A percentile compares a stretch with the other conserved stretches of the same genome.
These are phyloP conservation scores for Leptoclinus maculatus DNA, from an alignment of 2,797 vertebrate species.

Conservation along the genomic window DNA sequence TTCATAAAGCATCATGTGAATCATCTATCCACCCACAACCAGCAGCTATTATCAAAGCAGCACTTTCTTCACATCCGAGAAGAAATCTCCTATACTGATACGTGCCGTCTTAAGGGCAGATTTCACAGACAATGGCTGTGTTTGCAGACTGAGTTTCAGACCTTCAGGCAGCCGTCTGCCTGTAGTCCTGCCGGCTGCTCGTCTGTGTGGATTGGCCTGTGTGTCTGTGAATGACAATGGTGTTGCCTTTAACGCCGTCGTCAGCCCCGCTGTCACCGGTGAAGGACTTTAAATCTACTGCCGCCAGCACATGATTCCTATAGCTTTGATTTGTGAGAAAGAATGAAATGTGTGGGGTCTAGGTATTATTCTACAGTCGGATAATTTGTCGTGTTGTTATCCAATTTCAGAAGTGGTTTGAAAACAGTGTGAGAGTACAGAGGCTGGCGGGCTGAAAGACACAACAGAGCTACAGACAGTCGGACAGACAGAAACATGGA, in stretches of 20 bases:
- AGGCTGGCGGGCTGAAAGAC: constrained; percentile 1
- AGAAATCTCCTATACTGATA: constrained; percentile 49
- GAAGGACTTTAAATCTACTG: constrained; percentile 25
- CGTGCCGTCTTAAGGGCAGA: constrained; percentile 44
- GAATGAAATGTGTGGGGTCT: background rate
- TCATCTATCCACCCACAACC: constrained; percentile 4
- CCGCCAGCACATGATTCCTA: constrained; percentile 4
- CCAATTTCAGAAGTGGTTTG: constrained; percentile 14
- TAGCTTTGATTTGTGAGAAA: constrained; percentile 23
- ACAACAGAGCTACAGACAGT: background rate
- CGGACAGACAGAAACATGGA: constrained; percentile 17
- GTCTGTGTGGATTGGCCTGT: constrained; percentile 55
- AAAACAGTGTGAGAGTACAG: constrained; percentile 7
- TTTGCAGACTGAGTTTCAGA: constrained; percentile 70
- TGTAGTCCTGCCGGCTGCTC: constrained; percentile 67
- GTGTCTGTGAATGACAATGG: constrained; percentile 82
- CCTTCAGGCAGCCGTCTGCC: constrained; percentile 60
- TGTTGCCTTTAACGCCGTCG: constrained; percentile 51
- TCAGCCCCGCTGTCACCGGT: constrained; percentile 53
- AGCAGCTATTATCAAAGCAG: constrained; percentile 48
- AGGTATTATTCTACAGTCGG: constrained; percentile 14
- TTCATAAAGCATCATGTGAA: background rate
- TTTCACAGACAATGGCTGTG: constrained; percentile 72
- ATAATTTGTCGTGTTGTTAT: constrained; percentile 7
- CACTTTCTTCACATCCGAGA: constrained; percentile 49